Evolutionary conservation across 2,888 invertebrate genomes (phyloP), one percentile per base, ranked within the genome.

Genomic region (Eustalomyia histrio): DNA sequence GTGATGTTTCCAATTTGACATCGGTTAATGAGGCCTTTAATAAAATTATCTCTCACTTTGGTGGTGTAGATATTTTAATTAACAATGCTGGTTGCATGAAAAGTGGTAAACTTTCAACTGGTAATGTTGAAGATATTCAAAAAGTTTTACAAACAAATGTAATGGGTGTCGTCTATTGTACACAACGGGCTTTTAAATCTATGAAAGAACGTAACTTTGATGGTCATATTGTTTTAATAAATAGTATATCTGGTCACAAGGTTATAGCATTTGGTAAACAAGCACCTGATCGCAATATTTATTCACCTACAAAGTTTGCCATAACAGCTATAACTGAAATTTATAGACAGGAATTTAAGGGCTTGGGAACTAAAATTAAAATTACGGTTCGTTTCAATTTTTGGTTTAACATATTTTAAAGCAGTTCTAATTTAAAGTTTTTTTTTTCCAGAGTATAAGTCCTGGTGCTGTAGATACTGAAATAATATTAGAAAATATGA

Each of bases 61-160:
- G 92, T 0, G 91, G 92, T 1, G 88, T 92, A 10, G 91, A 92
- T 84, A 89, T 93, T 0, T 88, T 92, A 55, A 85, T 93, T 2
- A 93, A 93, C 85, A 92, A 92, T 84, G 93, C 93, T 2, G 85
- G 84, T 7, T 61, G 71, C 9, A 9, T 68, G 14, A 60, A 21
- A 6, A 3, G 12, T 3, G 74, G 58, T 0, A 52, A 57, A n/a
- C 52, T 79, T 10, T 69, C 69, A 47, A 63, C 72, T 1, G 52
- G 82, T 50, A 35, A 80, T 52, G 53, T 83, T 3, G 21, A 53
- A 7, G 81, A 86, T 10, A 84, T 89, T 0, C 84, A 92, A 1
- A 89, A 91, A 75, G 88, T 89, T 14, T 10, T 82, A 7, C 72
- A 79, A 50, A 79, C 75, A 2, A 92, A 92, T 85, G 68, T 91